phyloP scores from a whole-genome alignment of 2,888 invertebrate genomes.

The Rotaria sp. region DNA sequence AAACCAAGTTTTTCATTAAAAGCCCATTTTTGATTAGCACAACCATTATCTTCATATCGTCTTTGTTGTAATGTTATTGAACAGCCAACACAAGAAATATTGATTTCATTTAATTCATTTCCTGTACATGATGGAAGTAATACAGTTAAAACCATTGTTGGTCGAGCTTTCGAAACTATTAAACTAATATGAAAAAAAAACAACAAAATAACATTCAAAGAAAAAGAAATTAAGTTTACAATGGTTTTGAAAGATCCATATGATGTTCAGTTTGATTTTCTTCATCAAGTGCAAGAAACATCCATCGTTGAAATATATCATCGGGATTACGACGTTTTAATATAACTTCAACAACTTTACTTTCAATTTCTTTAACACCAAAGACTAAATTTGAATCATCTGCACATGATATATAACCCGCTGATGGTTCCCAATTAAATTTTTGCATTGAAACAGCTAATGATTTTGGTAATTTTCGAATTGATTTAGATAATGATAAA shows the following conservation, averaged over 20 bases:
- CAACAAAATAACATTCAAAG: too few species aligned
- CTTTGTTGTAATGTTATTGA: slow-evolving; percentile 49
- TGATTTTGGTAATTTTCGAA: neutral
- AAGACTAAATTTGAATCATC: slow-evolving; percentile 49
- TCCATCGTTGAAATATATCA: slow-evolving; percentile 51
- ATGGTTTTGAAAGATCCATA: neutral
- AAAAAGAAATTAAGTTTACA: neutral
- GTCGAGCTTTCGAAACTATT: slow-evolving; percentile 49
- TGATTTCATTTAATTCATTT: slow-evolving; percentile 29
- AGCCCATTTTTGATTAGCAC: slow-evolving; percentile 53
- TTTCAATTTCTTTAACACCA: slow-evolving; percentile 48
- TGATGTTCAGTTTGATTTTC: slow-evolving; percentile 8
- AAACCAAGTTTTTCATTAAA: slow-evolving; percentile 50
- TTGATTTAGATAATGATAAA: neutral
- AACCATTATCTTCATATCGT: slow-evolving; percentile 49
- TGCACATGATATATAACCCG: slow-evolving; percentile 49
- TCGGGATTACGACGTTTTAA: slow-evolving; percentile 49
- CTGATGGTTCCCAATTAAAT: slow-evolving; percentile 41
- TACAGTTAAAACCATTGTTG: slow-evolving; percentile 49
- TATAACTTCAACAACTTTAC: slow-evolving; percentile 48
- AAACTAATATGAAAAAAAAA: slow-evolving; percentile 44
- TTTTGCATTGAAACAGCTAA: slow-evolving; percentile 6
- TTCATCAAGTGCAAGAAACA: slow-evolving; percentile 50
- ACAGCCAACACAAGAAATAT: slow-evolving; percentile 32
- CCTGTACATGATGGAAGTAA: slow-evolving; percentile 46